Base-by-base conservation (phyloP, 2,888 invertebrate species). In the Xylota segnis region DNA sequence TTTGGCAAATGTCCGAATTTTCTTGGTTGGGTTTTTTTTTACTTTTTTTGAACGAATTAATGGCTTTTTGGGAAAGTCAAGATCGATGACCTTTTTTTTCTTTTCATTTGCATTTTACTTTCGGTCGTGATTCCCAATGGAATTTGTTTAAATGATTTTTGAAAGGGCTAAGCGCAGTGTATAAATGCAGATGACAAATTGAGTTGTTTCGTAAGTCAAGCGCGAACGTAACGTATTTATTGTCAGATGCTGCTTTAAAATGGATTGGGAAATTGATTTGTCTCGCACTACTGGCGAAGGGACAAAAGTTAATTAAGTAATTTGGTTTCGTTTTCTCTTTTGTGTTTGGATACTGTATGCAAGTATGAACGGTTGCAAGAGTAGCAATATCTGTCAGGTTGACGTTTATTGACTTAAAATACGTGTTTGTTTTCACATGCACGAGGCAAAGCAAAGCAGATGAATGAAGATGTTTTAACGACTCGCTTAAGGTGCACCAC, bases 11-110 rank as follows among this genome's bases (percentile, higher is more conserved):
- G 76, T 76, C 71, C 71, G 71, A 66, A 40, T 12, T 56, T 68
- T 14, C 50, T 45, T 45, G 32, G 37, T 6, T 5, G 34, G 10
- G 34, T 34, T 14, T 68, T 52, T 65, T 66, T 23, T 27, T 58
- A 65, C 16, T 45, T 68, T 52, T 71, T 66, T 23, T 45, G 14
- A 45, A 47, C 47, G n/a, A 40, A 37, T 58, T 59, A 50, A 43
- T 43, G 47, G 63, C 37, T 43, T 50, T 59, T 66, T 40, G 59
- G 34, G 76, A 86, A 68, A 86, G 50, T 82, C 86, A 72, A 86
- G 82, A 86, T 61, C 86, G 61, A 76, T 72, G 86, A 76, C 52
- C 70, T 75, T 63, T 47, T 52, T 61, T 40, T 78, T 52, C 32
- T 27, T 63, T 72, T 71, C 16, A 74, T 76, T 76, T 63, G 27